Evolutionary conservation across 2,888 invertebrate genomes (phyloP), one percentile per base, ranked within the genome.

Genomic region (Acleris sparsana): DNA sequence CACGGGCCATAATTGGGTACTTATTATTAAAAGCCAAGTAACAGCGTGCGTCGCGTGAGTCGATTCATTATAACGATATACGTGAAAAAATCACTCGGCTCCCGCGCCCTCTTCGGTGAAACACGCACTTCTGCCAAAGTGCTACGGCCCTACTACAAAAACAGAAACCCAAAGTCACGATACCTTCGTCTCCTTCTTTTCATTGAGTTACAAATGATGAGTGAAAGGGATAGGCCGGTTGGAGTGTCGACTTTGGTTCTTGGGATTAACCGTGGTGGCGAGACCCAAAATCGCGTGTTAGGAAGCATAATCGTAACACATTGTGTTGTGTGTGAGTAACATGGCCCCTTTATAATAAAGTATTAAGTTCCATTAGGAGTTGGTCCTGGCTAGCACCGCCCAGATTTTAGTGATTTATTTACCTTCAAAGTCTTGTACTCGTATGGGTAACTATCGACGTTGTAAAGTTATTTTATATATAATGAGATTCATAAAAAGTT

Each of bases 31-130:
- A 67, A 68, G 63, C 67, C 69, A 58, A 68, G 59, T 59, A 49
- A 63, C 63, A 62, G 71, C 72, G 73, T 73, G 71, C 74, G 73
- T 83, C 76, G 89, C 89, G 89, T 89, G 89, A 75, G 76, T 67
- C 73, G 70, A 78, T 81, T 86, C 86, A 86, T 87, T 87, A 87
- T 79, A 79, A 76, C 76, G 68, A 76, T 79, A 78, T 78, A 84
- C 80, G 83, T 84, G 79, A 83, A 83, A 46, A 85, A 85, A 83
- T 83, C 83, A 83, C 79, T 80, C 75, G 75, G 73, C 71, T 73
- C 77, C 83, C 79, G 72, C 80, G 75, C 82, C 82, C 80, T 79
- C 83, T 83, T 79, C 74, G 73, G 72, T 75, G 76, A 76, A 80
- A 76, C 85, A 85, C 86, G 84, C 84, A 84, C 83, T 82, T 74